Conservation (phyloP, 2,888 invertebrate species). For the Caenorhabditis angaria region DNA sequence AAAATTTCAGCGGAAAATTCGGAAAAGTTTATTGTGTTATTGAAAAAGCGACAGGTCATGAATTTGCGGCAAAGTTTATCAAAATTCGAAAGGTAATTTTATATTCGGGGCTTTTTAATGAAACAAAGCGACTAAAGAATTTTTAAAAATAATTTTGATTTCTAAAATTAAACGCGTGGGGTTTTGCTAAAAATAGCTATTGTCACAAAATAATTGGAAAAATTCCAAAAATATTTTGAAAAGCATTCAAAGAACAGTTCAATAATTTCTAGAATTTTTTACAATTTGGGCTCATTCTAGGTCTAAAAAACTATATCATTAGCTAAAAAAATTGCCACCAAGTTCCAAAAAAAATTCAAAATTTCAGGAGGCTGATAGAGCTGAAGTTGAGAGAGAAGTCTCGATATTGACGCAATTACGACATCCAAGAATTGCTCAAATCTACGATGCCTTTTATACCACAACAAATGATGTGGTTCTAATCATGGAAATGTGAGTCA, state of each 20-base stretch:
- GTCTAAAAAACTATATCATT: not conserved
- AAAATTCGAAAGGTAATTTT: slow-evolving; percentile 53
- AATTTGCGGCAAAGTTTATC: slow-evolving; percentile 85
- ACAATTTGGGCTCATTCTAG: not conserved
- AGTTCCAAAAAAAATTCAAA: not conserved
- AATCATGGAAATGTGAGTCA: slow-evolving; percentile 91
- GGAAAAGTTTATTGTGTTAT: slow-evolving; percentile 75
- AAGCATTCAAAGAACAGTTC: not conserved
- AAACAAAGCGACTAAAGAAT: too few species aligned
- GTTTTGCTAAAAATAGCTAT: too few species aligned
- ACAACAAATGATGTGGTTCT: slow-evolving; percentile 89
- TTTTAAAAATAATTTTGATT: too few species aligned
- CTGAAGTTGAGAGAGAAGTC: slow-evolving; percentile 76
- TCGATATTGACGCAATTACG: slow-evolving; percentile 94
- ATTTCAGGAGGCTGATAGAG: slow-evolving; percentile 61
- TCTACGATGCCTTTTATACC: slow-evolving; percentile 94
- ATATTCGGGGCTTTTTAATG: too few species aligned
- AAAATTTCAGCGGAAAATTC: slow-evolving; percentile 76
- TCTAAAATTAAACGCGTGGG: too few species aligned
- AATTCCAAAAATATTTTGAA: not conserved
- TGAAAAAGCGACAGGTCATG: slow-evolving; percentile 78
- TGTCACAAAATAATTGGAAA: too few species aligned
- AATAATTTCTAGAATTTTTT: too few species aligned
- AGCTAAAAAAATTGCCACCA: not conserved
- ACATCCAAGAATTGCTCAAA: slow-evolving; percentile 92